Evolutionary conservation across 2,888 invertebrate species (phyloP), one percentile per base, ranked within the genome.

Genomic region (Eulithis testata): DNA sequence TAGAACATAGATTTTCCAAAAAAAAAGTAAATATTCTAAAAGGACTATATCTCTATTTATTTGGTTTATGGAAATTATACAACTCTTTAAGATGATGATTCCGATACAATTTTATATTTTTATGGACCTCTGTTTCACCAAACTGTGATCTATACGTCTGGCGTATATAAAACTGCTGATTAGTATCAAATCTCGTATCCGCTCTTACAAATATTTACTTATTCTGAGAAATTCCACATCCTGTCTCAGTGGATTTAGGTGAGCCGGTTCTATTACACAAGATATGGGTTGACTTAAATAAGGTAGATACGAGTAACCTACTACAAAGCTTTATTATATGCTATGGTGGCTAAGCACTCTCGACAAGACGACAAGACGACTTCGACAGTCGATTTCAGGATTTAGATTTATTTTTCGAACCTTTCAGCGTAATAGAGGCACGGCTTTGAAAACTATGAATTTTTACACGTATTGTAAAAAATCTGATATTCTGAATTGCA

Each of bases 181-280:
- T 49, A 14, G 50, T 40, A 59, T 60, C 12, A 14, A 44, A 50
- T 52, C 53, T 64, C 43, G 54, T 63, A 56, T 63, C 66, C 66
- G 63, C 37, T 63, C 45, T 59, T 60, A 55, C 60, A 7, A 63
- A 59, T 59, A 55, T 57, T 59, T 61, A 68, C 21, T 40, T 51
- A 60, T 67, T 64, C 61, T 62, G 58, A 43, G 60, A 52, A 54
- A 47, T 62, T 47, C 44, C 11, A 65, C 65, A 65, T 68, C 68
- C 64, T 61, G 64, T 59, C 51, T 60, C 37, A n/a, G 53, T 62
- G 40, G 51, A 44, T 54, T 14, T 51, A 63, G 49, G 43, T 66
- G 44, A 60, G 54, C 64, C 54, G 44, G 69, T 65, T 64, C 63
- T 73, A 72, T 79, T 80, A 74, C 78, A 70, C 73, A 76, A 77